These are phyloP conservation scores for Laticauda laticaudata DNA, from an alignment of 2,113 vertebrate genomes.

Conservation along the genomic window DNA sequence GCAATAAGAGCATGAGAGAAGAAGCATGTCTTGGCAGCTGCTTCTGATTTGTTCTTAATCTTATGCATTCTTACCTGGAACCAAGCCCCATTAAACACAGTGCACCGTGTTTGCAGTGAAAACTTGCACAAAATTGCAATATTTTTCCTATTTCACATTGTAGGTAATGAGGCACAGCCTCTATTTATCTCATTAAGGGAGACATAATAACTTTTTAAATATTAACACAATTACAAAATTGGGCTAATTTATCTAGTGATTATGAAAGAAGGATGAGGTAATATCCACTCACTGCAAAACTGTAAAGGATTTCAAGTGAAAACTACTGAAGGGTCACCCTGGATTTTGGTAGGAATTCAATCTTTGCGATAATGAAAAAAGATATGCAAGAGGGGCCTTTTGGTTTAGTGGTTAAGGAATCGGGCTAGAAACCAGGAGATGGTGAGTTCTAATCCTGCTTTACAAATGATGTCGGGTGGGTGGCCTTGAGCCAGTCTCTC, in stretches of 20 bases:
- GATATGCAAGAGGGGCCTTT: background rate
- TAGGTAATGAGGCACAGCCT: background rate
- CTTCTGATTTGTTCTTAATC: background rate
- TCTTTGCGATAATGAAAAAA: background rate
- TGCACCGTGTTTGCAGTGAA: background rate
- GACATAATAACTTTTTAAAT: background rate
- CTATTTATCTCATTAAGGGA: background rate
- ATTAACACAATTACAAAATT: background rate
- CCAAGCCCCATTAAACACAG: background rate
- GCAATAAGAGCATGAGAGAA: background rate
- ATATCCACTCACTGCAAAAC: background rate
- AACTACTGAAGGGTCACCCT: background rate
- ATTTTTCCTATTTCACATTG: background rate
- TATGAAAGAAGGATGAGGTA: background rate
- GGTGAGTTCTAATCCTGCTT: background rate
- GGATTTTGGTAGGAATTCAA: background rate
- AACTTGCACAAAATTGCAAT: background rate
- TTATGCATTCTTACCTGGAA: background rate
- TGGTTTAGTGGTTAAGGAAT: background rate
- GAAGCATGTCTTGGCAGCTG: background rate
- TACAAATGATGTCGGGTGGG: background rate
- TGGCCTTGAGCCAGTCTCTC: background rate
- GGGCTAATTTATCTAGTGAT: constrained; percentile 11
- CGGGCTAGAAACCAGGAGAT: background rate
- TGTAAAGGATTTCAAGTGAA: background rate